Base-by-base conservation (phyloP, 1,140 invertebrate species). In the Brachionus sp. region DNA sequence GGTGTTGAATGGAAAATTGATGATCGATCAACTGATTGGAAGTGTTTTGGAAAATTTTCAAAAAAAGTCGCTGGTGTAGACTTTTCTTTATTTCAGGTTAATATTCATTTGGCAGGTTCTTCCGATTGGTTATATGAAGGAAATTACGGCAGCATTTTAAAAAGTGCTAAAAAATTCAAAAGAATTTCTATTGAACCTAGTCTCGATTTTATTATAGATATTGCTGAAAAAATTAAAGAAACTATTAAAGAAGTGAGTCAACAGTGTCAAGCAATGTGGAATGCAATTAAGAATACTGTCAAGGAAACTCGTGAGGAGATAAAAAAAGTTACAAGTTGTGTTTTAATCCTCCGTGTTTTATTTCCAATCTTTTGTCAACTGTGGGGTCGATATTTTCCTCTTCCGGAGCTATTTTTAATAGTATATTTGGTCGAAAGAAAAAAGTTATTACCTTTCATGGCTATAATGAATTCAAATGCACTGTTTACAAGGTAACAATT, bases 381-480 rank as follows among this genome's bases (percentile, higher is more conserved):
- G 13, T 50, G 2, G 1, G 1, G 5, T 5, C 5, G 9, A 19
- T 35, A 39, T 19, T 75, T 75, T 16, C 37, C 16, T 16, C n/a
- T 23, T 0, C 33, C 70, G 37, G 37, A 19, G 33, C 37, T 7
- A 19, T 39, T 5, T 42, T 75, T 50, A 50, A 19, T 10, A 39
- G 29, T 75, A 10, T 75, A 2, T 75, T 75, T 75, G 44, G 70
- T 10, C 37, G 44, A 19, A 75, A n/a, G 35, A 75, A 75, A 75
- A 16, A 16, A 29, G n/a, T 35, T 13, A 70, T 29, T 37, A 37
- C 33, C 16, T 16, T 42, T 16, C 5, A 37, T 19, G 25, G 66
- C 25, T 35, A 19, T 25, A 75, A 75, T 39, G 70, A 75, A 19
- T 75, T 75, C 37, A 75, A 50, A 19, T 75, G 70, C 23, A n/a